Percentiles rank a stretch among this genome's conserved stretches.
phyloP scores from a whole-genome alignment of 1,140 invertebrate genomes.

The Sitophilus oryzae region DNA sequence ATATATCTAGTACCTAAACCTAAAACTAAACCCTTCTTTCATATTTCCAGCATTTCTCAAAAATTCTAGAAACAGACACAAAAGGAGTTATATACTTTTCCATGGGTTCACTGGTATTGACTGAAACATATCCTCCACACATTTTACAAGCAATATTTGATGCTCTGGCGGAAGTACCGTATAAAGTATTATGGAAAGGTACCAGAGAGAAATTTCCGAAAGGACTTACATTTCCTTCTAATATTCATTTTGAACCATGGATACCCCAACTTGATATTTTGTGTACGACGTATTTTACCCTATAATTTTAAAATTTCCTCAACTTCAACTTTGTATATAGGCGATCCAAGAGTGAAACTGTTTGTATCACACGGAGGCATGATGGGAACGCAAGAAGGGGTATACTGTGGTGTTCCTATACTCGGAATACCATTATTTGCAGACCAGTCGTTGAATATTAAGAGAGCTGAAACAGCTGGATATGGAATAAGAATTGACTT shows the following conservation, averaged over 20 bases:
- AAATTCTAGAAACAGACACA: conserved; percentile 27
- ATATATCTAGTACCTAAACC: no score
- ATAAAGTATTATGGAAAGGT: conserved; percentile 61
- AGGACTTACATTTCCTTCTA: conserved; percentile 44
- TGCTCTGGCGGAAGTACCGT: conserved; percentile 52
- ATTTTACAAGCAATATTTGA: conserved; percentile 45
- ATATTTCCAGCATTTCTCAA: conserved; percentile 36
- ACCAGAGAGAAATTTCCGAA: conserved; percentile 44
- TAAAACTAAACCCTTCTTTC: no score
- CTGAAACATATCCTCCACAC: conserved; percentile 39
- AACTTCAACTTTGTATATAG: conserved; percentile 26
- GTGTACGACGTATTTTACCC: no score
- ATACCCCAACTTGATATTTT: conserved; percentile 64
- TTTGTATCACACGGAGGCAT: conserved; percentile 56
- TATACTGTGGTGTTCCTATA: conserved; percentile 51
- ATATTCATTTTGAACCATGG: conserved; percentile 59
- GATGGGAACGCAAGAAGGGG: conserved; percentile 49
- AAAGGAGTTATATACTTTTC: conserved; percentile 46
- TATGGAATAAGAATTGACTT: conserved; percentile 36
- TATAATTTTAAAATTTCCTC: no score
- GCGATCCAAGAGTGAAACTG: conserved; percentile 48
- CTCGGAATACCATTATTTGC: conserved; percentile 51
- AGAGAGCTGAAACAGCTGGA: conserved; percentile 28
- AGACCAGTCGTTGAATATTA: conserved; percentile 50
- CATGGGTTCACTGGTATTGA: conserved; percentile 44